Conservation (phyloP, 2,113 vertebrate species). For the Elachura formosa region DNA sequence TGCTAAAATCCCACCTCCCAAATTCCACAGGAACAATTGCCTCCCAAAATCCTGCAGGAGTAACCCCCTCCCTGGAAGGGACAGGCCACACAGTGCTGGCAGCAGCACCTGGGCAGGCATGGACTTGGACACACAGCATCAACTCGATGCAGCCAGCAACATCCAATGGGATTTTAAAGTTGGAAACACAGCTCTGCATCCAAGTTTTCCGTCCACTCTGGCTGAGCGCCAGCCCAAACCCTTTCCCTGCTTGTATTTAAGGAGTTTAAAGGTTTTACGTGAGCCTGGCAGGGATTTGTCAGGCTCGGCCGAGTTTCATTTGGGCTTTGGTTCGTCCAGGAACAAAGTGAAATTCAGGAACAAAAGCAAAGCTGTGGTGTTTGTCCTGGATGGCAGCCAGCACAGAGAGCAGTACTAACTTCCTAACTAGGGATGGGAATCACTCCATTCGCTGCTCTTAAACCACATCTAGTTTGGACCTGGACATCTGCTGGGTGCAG, state of each 20-base stretch:
- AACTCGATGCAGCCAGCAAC: not conserved
- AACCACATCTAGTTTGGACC: fast-evolving
- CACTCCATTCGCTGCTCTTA: fast-evolving
- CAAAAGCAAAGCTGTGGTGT: not conserved
- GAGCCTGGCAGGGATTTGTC: not conserved
- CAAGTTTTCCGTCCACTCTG: not conserved
- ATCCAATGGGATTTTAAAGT: not conserved
- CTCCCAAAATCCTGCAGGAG: not conserved
- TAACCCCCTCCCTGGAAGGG: not conserved
- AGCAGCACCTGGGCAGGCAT: not conserved
- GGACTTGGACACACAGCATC: not conserved
- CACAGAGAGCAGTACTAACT: fast-evolving
- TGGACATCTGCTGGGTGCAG: not conserved
- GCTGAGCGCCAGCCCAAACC: not conserved
- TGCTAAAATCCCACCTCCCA: not conserved
- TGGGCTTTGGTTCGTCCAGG: not conserved
- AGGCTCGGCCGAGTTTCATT: not conserved
- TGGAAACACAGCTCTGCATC: not conserved
- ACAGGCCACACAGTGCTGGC: not conserved
- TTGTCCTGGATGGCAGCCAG: not conserved
- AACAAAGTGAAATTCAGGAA: slow-evolving; percentile 17
- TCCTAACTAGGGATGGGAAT: not conserved
- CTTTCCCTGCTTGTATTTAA: not conserved
- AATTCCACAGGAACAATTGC: not conserved
- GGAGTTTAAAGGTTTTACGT: not conserved